A percentile compares a stretch with the other conserved stretches of the same genome.
These are phyloP conservation scores for Clytia hemisphaerica DNA, from an alignment of 30 jellyfish, hydroid and myxozoan genomes.

Conservation along the genomic window DNA sequence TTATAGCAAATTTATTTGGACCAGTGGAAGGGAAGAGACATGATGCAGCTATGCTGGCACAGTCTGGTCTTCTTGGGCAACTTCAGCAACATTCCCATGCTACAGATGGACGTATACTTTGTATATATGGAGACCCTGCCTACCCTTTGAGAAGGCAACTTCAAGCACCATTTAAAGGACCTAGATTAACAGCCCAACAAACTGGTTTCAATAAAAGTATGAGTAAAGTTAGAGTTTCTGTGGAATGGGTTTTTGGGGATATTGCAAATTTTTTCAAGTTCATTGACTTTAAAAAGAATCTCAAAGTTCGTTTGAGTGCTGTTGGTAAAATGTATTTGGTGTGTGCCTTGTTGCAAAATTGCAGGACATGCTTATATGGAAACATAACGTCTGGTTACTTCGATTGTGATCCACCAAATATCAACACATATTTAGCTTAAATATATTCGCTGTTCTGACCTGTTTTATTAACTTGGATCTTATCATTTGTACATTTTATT, in stretches of 20 bases:
- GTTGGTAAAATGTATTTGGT: slow-evolving; percentile 44
- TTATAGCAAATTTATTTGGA: too few relatives aligned
- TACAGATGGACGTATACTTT: slow-evolving; percentile 17
- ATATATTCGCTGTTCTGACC: too few relatives aligned
- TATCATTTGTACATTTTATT: too few relatives aligned
- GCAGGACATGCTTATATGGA: slow-evolving; percentile 49
- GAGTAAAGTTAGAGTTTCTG: slow-evolving; percentile 55
- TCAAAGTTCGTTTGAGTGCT: slow-evolving; percentile 42
- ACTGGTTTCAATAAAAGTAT: slow-evolving; percentile 31
- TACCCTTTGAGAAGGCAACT: slow-evolving; percentile 35
- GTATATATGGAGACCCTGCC: slow-evolving; percentile 34
- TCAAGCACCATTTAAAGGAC: slow-evolving; percentile 27
- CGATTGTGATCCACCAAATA: slow-evolving; percentile 38
- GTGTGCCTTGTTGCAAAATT: slow-evolving; percentile 45
- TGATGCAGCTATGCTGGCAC: not conserved
- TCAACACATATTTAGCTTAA: not conserved
- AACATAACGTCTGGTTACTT: slow-evolving; percentile 31
- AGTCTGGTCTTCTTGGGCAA: not conserved
- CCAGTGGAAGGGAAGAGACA: too few relatives aligned
- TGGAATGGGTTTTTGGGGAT: slow-evolving; percentile 81
- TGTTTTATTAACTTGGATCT: too few relatives aligned
- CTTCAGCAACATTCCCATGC: not conserved
- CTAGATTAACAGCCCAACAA: slow-evolving; percentile 23
- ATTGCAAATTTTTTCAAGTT: slow-evolving; percentile 44
- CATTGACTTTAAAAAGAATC: slow-evolving; percentile 53